Percentiles rank a stretch among this genome's conserved stretches.
Evolutionary conservation across 2,888 invertebrate species (phyloP).

Genomic region (Dicycla oo): DNA sequence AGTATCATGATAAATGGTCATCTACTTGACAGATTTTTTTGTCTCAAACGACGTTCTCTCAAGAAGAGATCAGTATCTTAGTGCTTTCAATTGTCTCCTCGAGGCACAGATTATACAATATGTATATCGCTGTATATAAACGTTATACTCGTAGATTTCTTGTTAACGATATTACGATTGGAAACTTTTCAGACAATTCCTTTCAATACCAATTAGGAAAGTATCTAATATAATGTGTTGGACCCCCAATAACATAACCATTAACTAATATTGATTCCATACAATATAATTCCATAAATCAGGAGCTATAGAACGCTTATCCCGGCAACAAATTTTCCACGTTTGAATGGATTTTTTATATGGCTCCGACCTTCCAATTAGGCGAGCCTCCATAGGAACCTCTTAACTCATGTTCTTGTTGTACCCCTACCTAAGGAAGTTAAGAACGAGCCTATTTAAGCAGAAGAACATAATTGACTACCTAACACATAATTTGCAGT

Average conservation of each 20-base stretch:
- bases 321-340: slow-evolving; percentile 68
- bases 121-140: slow-evolving; percentile 16
- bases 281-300: slow-evolving; percentile 59
- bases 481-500: slow-evolving; percentile 33
- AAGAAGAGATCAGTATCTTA: slow-evolving; percentile 57
- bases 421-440: slow-evolving; percentile 37
- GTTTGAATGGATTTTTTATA: slow-evolving; percentile 75
- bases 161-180: slow-evolving; percentile 30
- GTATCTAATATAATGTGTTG: slow-evolving; percentile 26
- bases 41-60: slow-evolving; percentile 52
- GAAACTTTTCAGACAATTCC: slow-evolving; percentile 29
- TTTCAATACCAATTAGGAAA: slow-evolving; percentile 21
- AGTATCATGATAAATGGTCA: slow-evolving; percentile 70
- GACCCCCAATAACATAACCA: slow-evolving; percentile 25
- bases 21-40: slow-evolving; percentile 61
- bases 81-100: slow-evolving; percentile 50
- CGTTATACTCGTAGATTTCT: slow-evolving; percentile 31
- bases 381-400: slow-evolving; percentile 71
- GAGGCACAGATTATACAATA: slow-evolving; percentile 40
- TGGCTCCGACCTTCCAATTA: slow-evolving; percentile 79
- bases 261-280: slow-evolving; percentile 50
- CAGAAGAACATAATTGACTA: slow-evolving; percentile 46
- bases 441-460: slow-evolving; percentile 36
- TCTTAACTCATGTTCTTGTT: slow-evolving; percentile 69
- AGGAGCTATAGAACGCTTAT: slow-evolving; percentile 60